Base-by-base conservation (phyloP, 2,888 invertebrate species). In the Lepidocyrtoides sp. region DNA sequence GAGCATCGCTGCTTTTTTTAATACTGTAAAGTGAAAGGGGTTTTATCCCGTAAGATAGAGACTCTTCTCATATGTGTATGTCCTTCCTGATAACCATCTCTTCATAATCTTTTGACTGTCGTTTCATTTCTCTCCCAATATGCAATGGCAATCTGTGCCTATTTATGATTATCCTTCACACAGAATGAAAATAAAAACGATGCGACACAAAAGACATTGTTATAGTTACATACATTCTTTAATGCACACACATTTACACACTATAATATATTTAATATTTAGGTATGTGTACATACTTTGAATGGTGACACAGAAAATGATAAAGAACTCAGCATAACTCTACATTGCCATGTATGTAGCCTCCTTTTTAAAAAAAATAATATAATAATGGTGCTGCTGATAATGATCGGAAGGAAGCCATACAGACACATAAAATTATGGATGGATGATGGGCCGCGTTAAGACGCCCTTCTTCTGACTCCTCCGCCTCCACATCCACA, bases 391-490 rank as follows among this genome's bases (percentile, higher is more conserved):
- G 14, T 48, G 54, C 57, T 29, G 32, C 12, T 23, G 81, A 81
- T 81, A 81, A 60, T 60, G 36, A 81, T 81, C 81, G 60, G 81
- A 81, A 81, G 81, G 81, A 81, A 81, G 81, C 29, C 14, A 20
- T 66, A 60, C 60, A 81, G 81, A 57, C 57, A 29, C 29, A 66
- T 66, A 29, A 29, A 60, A 60, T 60, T 60, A 20, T 60, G 60
- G 26, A 20, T 3, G 60, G 54, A 54, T 8, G 3, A 7, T 10
- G 77, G 2, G 51, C 7, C 14, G 57, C 44, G 66, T 72, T 60
- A 41, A 81, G 60, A 81, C 81, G 81, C 81, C 81, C 81, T 81
- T 75, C 20, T 75, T 48, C 48, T 48, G 48, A 48, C 7, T 14
- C 29, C 66, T 29, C 32, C 54, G 57, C 81, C 48, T 23, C 20